These are phyloP conservation scores for Cosmorhoe ocellata DNA, from an alignment of 2,888 invertebrate genomes.

Conservation along the genomic window DNA sequence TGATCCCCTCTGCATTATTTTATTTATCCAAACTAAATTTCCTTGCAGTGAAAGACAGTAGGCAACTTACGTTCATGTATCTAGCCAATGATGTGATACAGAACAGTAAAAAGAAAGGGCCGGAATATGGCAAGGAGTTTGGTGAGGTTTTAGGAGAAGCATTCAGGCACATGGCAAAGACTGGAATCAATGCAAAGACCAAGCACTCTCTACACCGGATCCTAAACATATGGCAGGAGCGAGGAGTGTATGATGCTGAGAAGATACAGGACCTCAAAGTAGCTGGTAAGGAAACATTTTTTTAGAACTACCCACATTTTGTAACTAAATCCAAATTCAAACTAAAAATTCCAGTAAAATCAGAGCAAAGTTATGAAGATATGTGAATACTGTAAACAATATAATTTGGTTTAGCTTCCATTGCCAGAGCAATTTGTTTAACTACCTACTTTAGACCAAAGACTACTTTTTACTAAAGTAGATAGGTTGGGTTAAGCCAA, in stretches of 20 bases:
- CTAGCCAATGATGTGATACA: constrained; percentile 99
- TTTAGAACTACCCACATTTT: constrained; percentile 1
- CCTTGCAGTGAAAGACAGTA: constrained; percentile 88
- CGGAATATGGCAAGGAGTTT: constrained; percentile 96
- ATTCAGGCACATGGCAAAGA: constrained; percentile 91
- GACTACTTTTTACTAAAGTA: too few relatives aligned
- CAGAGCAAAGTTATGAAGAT: neutral
- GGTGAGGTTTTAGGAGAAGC: constrained; percentile 90
- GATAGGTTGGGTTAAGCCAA: too few relatives aligned
- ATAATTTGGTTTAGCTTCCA: too few relatives aligned
- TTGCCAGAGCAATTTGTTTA: too few relatives aligned
- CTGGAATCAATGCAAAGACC: constrained; percentile 90
- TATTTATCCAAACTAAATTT: constrained; percentile 1
- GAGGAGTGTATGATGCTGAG: constrained; percentile 92
- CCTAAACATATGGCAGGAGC: constrained; percentile 95
- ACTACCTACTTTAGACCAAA: too few relatives aligned
- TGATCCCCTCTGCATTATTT: too few relatives aligned
- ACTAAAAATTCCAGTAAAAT: too few relatives aligned
- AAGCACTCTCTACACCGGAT: constrained; percentile 90
- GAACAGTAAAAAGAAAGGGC: constrained; percentile 98
- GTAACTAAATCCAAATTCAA: neutral
- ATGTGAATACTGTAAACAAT: too few relatives aligned
- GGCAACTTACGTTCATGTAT: constrained; percentile 97
- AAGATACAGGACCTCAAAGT: constrained; percentile 91
- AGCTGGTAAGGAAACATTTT: constrained; percentile 60